phyloP scores from a whole-genome alignment of 2,113 vertebrate genomes.

The Uropsilus gracilis region DNA sequence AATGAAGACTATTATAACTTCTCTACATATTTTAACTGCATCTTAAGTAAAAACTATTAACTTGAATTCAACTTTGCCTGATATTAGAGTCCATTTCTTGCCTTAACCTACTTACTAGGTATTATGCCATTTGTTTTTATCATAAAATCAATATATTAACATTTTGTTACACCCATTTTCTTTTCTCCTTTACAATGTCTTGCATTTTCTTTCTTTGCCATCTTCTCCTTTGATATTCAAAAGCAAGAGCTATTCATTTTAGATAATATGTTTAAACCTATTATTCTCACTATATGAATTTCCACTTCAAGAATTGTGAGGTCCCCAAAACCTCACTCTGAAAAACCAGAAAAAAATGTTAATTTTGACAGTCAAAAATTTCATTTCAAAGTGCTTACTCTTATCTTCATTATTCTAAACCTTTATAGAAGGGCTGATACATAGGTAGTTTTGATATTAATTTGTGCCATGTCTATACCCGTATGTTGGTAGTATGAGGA shows the following conservation, averaged over 20 bases:
- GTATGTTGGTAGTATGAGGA: neutral
- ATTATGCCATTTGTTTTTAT: neutral
- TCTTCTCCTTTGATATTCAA: neutral
- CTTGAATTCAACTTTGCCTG: neutral
- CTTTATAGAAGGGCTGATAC: neutral
- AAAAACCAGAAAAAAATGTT: constrained; percentile 7
- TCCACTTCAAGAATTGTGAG: neutral
- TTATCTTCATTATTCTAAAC: neutral
- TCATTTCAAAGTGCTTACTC: neutral
- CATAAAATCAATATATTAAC: neutral
- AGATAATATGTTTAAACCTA: neutral
- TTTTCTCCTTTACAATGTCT: neutral
- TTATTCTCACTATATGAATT: neutral
- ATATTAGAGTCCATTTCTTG: neutral
- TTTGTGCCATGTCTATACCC: neutral
- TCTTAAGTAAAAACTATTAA: neutral
- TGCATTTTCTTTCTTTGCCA: neutral
- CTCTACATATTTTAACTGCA: neutral
- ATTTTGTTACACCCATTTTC: neutral
- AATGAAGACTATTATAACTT: neutral
- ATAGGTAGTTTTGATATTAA: neutral
- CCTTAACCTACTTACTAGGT: neutral
- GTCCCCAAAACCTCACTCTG: neutral
- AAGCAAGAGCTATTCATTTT: neutral
- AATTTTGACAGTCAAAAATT: neutral